These are phyloP conservation scores for Collichthys lucidus DNA, from an alignment of 2,113 vertebrate species.

Conservation along the genomic window DNA sequence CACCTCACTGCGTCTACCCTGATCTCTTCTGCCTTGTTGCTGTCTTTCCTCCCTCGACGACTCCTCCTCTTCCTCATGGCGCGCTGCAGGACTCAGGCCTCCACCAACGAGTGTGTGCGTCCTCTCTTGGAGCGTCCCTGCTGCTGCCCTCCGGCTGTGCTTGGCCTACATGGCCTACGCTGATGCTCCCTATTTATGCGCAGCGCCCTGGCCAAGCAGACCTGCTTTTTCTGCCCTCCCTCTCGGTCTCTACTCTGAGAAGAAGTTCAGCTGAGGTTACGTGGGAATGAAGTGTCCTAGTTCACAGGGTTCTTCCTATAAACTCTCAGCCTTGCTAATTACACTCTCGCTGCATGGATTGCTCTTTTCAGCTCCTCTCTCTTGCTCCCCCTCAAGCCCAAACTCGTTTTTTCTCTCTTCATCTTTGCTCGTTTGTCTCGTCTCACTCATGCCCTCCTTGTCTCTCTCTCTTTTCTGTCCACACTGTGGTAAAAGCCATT, in stretches of 20 bases:
- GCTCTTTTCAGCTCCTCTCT: conserved; percentile 21
- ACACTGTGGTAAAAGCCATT: background rate
- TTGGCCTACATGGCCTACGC: conserved; percentile 38
- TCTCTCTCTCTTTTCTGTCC: conserved; percentile 11
- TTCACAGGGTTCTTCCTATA: conserved; percentile 61
- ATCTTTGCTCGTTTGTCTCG: background rate
- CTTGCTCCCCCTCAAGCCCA: background rate
- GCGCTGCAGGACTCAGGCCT: conserved; percentile 14
- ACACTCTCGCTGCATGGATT: conserved; percentile 25
- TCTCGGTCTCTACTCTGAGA: background rate
- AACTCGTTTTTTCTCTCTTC: background rate
- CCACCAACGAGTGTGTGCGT: background rate
- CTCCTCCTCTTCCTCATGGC: background rate
- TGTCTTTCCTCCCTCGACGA: background rate
- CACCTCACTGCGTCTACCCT: background rate
- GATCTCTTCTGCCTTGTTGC: background rate
- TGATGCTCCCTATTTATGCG: conserved; percentile 46
- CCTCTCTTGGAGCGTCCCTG: conserved; percentile 16
- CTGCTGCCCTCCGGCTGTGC: conserved; percentile 30
- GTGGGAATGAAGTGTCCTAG: conserved; percentile 54
- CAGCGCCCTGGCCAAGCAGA: conserved; percentile 1
- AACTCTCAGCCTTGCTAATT: conserved; percentile 50
- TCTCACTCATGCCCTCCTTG: background rate
- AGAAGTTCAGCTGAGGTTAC: conserved; percentile 58
- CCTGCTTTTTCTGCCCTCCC: background rate